Conservation (phyloP, 2,888 invertebrate genomes). For the Andrena chrysosceles region DNA sequence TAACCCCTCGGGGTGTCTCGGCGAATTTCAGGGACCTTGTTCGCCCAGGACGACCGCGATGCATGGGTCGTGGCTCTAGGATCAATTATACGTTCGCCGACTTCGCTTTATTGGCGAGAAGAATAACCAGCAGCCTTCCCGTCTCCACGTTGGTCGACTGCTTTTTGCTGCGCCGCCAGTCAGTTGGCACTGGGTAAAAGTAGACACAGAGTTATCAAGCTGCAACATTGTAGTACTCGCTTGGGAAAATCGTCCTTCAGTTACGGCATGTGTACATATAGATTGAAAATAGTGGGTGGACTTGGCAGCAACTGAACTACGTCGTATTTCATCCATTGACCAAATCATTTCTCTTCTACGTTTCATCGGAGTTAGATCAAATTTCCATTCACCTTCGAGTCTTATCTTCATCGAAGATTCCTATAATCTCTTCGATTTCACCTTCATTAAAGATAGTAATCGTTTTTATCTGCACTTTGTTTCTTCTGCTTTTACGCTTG, state of each 20-base stretch:
- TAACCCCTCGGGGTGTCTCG: conserved; percentile 13
- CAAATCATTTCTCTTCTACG: too few species aligned
- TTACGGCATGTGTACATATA: too few species aligned
- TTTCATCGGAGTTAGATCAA: too few species aligned
- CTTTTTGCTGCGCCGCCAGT: conserved; percentile 21
- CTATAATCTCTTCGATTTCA: too few species aligned
- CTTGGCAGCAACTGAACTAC: too few species aligned
- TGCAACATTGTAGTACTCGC: neutral
- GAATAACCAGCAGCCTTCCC: conserved; percentile 59
- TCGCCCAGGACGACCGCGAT: conserved; percentile 65
- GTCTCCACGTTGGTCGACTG: conserved; percentile 29
- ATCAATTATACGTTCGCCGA: conserved; percentile 20
- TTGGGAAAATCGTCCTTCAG: neutral
- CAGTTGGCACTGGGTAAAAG: neutral
- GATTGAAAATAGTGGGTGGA: too few species aligned
- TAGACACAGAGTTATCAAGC: neutral
- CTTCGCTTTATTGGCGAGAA: conserved; percentile 52
- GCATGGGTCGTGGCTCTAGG: conserved; percentile 25
- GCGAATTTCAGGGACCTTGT: conserved; percentile 29
- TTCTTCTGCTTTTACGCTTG: too few species aligned
- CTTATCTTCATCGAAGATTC: too few species aligned
- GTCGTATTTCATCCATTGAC: too few species aligned
- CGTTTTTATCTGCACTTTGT: too few species aligned
- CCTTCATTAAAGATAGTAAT: too few species aligned
- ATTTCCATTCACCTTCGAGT: too few species aligned